Conservation (phyloP, 2,797 vertebrate species). For the Lepilemur septentrionalis region DNA sequence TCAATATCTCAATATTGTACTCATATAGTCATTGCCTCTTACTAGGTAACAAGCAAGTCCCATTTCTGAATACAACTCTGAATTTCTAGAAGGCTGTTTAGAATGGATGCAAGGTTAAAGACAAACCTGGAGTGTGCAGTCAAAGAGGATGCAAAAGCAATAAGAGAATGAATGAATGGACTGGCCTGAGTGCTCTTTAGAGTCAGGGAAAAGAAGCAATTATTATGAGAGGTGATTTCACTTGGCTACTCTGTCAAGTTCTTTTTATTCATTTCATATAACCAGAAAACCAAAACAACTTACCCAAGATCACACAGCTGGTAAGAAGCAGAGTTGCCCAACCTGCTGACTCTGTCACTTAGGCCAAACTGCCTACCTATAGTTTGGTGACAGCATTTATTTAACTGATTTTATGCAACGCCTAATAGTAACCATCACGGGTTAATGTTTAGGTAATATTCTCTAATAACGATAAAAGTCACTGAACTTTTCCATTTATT, state of each 20-base stretch:
- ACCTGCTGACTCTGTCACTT: not conserved
- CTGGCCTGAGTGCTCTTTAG: not conserved
- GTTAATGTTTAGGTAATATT: not conserved
- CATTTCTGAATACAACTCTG: not conserved
- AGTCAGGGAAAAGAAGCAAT: not conserved
- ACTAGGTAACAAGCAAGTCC: not conserved
- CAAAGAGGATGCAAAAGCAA: not conserved
- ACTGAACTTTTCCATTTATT: not conserved
- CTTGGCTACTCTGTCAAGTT: not conserved
- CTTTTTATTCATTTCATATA: not conserved
- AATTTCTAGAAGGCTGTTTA: conserved; percentile 1
- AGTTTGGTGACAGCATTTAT: not conserved
- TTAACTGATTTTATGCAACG: not conserved
- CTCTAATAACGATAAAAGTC: not conserved
- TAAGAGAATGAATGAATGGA: not conserved
- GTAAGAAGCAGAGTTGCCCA: not conserved
- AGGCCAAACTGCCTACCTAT: not conserved
- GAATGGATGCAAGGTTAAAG: not conserved
- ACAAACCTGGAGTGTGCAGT: not conserved
- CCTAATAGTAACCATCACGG: not conserved
- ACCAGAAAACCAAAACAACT: not conserved
- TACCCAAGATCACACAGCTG: not conserved
- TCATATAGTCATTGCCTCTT: not conserved
- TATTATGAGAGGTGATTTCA: too few species aligned
- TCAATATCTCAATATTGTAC: not conserved